These are phyloP conservation scores for Neoaliturus tenellus DNA, from an alignment of 2,888 invertebrate genomes.

Conservation along the genomic window DNA sequence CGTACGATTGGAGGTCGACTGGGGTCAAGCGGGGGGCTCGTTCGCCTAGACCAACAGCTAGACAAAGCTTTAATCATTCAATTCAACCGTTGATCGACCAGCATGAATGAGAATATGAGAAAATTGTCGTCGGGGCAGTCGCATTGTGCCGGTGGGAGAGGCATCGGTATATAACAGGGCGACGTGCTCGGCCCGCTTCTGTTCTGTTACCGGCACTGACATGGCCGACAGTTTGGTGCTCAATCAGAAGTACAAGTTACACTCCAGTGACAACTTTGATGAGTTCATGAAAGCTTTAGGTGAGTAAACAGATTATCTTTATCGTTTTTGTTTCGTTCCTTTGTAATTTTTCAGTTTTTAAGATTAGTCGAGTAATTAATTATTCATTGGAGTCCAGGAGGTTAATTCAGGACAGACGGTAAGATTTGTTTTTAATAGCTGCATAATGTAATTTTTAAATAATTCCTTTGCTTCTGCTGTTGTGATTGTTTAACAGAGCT, in stretches of 20 bases:
- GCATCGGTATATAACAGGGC: constrained; percentile 32
- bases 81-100: constrained; percentile 39
- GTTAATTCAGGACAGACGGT: too few relatives aligned
- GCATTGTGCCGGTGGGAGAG: constrained; percentile 51
- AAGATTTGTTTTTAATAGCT: too few relatives aligned
- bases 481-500: too few relatives aligned
- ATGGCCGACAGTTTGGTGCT: constrained; percentile 56
- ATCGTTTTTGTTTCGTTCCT: too few relatives aligned
- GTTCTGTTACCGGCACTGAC: background rate
- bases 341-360: too few relatives aligned
- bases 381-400: too few relatives aligned
- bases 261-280: constrained; percentile 89
- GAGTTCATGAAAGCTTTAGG: constrained; percentile 93
- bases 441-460: too few relatives aligned
- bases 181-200: constrained; percentile 5
- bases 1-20: background rate
- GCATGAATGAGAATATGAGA: constrained; percentile 46
- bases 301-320: too few relatives aligned
- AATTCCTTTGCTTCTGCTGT: too few relatives aligned
- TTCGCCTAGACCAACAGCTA: background rate
- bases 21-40: background rate
- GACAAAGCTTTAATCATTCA: constrained; percentile 53
- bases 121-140: constrained; percentile 39
- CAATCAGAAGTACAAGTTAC: constrained; percentile 83
- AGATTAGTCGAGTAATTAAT: too few relatives aligned